Evolutionary conservation across 2,113 vertebrate species (phyloP).

Genomic region (Eulemur rufifrons): DNA sequence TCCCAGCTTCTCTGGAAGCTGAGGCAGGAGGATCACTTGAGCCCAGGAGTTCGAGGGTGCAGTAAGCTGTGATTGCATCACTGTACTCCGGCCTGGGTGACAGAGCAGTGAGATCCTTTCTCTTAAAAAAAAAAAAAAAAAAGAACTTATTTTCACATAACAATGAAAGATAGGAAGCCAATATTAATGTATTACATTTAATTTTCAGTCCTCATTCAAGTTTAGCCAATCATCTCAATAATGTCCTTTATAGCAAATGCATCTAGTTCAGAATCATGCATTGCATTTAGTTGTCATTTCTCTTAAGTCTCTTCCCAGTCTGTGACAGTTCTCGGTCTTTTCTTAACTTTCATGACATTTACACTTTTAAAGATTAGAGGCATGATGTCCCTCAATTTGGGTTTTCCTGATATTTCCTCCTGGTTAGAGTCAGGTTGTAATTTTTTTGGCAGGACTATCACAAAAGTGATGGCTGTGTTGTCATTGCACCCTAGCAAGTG

Average conservation of each 20-base stretch:
- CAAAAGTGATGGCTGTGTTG: background rate
- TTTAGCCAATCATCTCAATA: background rate
- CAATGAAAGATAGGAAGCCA: background rate
- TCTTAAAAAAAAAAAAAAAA: no score
- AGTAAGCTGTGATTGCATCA: no score
- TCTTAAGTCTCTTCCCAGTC: background rate
- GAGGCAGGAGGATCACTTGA: no score
- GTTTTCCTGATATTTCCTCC: background rate
- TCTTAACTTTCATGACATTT: background rate
- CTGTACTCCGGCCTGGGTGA: no score
- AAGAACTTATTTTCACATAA: background rate
- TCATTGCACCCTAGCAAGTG: background rate
- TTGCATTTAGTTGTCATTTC: background rate
- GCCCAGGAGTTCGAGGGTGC: no score
- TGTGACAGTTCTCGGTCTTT: background rate
- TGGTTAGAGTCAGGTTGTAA: background rate
- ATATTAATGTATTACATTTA: background rate
- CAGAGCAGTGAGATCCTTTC: no score
- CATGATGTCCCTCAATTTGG: background rate
- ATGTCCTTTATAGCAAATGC: background rate
- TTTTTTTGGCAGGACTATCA: background rate
- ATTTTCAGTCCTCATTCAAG: background rate
- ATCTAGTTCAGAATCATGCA: background rate
- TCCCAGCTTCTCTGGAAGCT: no score
- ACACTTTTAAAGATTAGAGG: background rate